Evolutionary conservation across 1,140 invertebrate genomes (phyloP), one percentile per base, ranked within the genome.

Genomic region (Penaeus chinensis): DNA sequence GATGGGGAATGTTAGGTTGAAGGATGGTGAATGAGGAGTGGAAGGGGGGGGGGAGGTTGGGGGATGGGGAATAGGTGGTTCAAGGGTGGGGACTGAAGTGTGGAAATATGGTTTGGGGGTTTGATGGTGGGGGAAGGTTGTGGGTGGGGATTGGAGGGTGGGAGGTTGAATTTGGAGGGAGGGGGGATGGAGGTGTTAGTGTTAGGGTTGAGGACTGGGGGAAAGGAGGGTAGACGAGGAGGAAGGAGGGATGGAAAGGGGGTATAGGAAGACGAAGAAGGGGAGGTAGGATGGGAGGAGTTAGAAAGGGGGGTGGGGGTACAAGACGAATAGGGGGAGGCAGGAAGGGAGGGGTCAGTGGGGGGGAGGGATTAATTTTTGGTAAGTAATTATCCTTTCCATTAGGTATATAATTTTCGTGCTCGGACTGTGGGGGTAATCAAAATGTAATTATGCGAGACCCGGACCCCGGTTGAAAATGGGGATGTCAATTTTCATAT

Each of bases 371-470:
- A 60, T 86, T 78, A 80, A 78, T 86, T 86, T 86, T 77, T 65
- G n/a, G 63, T 20, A 86, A 78, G 84, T 79, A 86, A 86, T 86
- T 86, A 86, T 77, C 66, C 77, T 78, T 78, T 86, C 84, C 84
- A 81, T 86, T 86, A 81, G 84, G 84, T 86, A 86, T 86, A 86
- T 54, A 86, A 80, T 86, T 86, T 78, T 78, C 76, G 84, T 86
- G 84, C 74, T 81, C 81, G 81, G 81, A 80, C 84, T 54, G 54
- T 54, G 84, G 61, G 77, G 84, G 84, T 86, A 86, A 86, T 86
- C 78, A 86, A 86, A 86, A 86, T 62, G 84, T 60, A 86, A 86
- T 86, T 86, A 86, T 80, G 84, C 65, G 81, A 86, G 84, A 86
- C 81, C 84, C 84, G 84, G 77, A 54, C 54, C 54, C 66, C 78